Evolutionary conservation across 2,797 vertebrate genomes (phyloP).

Genomic region (Synaphobranchus kaupii): DNA sequence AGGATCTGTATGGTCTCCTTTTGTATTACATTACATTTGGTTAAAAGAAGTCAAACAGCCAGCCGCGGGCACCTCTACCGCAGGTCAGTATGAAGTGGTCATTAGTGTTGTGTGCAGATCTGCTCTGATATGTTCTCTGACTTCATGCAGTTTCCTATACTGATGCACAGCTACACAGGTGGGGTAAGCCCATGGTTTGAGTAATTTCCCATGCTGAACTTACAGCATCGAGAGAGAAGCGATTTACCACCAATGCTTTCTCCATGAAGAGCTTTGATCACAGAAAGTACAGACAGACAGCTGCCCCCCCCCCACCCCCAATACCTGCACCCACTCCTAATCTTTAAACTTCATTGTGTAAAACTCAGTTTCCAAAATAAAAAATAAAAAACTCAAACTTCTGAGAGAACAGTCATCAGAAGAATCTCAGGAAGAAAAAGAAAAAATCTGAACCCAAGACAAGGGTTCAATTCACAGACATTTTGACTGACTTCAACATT

Average conservation of each 20-base stretch:
- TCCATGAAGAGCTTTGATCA: background rate
- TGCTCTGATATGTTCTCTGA: background rate
- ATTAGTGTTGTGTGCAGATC: background rate
- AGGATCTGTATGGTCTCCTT: slow-evolving; percentile 22
- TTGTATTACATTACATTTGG: background rate
- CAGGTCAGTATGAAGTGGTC: background rate
- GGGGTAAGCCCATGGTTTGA: background rate
- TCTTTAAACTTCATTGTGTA: background rate
- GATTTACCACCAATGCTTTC: background rate
- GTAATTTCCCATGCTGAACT: background rate
- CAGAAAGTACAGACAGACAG: background rate
- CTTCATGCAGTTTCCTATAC: background rate
- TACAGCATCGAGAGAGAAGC: background rate
- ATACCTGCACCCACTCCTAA: background rate
- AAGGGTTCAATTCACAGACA: slow-evolving; percentile 1
- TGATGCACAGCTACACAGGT: background rate
- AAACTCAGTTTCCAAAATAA: slow-evolving; percentile 24
- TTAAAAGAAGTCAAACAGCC: slow-evolving; percentile 12
- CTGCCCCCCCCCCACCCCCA: background rate
- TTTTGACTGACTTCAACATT: slow-evolving; percentile 29
- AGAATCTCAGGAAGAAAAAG: slow-evolving; percentile 41
- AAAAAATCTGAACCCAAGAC: slow-evolving; percentile 40
- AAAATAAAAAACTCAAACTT: slow-evolving; percentile 7
- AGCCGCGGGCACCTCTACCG: background rate
- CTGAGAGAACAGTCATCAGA: slow-evolving; percentile 52